Conservation (phyloP, 2,888 invertebrate species). For the Heteromurus nitidus region DNA sequence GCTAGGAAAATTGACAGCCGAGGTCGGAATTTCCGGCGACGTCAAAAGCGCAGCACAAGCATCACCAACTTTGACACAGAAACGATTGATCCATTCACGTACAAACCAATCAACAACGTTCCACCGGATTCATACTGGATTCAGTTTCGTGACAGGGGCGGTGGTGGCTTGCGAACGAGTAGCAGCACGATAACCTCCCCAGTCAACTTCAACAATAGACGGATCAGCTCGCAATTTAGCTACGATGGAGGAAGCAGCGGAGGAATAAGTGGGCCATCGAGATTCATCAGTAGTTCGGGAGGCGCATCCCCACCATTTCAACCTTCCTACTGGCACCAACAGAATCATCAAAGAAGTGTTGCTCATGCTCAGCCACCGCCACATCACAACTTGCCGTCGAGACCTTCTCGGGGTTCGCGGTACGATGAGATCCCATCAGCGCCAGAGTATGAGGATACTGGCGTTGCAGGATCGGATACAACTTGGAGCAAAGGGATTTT, state of each 20-base stretch:
- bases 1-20: no score
- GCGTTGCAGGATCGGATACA: constrained; percentile 32
- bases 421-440: constrained; percentile 46
- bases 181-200: constrained; percentile 1
- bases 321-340: constrained; percentile 18
- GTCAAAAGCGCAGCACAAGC: constrained; percentile 30
- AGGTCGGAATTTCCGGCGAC: constrained; percentile 48
- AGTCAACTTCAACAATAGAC: not conserved
- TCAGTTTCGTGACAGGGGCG: constrained; percentile 57
- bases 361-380: not conserved
- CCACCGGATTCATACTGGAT: constrained; percentile 72
- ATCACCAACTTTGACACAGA: constrained; percentile 45
- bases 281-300: not conserved
- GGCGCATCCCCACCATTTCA: constrained; percentile 7
- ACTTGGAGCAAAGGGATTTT: constrained; percentile 56
- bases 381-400: constrained; percentile 17
- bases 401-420: constrained; percentile 36
- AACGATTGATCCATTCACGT: constrained; percentile 58
- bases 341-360: not conserved
- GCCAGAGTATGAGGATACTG: constrained; percentile 21
- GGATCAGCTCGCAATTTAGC: constrained; percentile 44
- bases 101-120: constrained; percentile 64
- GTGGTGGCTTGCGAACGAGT: constrained; percentile 24
- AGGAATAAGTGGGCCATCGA: constrained; percentile 5
- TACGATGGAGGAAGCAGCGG: constrained; percentile 23